phyloP scores from a whole-genome alignment of 2,113 vertebrate species.

The Pristiophorus japonicus region DNA sequence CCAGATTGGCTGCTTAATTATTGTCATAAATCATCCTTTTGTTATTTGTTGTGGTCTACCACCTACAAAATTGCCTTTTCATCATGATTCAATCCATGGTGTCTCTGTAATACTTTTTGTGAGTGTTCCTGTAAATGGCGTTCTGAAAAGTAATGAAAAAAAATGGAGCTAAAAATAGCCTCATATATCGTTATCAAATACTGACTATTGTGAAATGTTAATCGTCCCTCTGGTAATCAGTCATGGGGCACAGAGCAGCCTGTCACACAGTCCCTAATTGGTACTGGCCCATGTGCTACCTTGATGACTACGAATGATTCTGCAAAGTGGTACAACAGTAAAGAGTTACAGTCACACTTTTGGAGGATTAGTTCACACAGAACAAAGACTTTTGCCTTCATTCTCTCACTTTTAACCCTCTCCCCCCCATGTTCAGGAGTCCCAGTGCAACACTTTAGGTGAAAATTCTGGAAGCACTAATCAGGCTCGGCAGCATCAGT shows the following conservation, averaged over 20 bases:
- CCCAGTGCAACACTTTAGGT: background rate
- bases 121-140: background rate
- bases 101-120: background rate
- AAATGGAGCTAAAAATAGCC: background rate
- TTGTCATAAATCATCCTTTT: slow-evolving; percentile 27
- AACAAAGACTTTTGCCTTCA: background rate
- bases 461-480: background rate
- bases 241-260: background rate
- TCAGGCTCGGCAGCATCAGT: background rate
- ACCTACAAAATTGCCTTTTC: slow-evolving; percentile 28
- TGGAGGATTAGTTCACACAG: background rate
- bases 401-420: background rate
- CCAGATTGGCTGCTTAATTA: slow-evolving; percentile 25
- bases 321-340: background rate
- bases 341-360: background rate
- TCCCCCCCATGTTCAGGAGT: background rate
- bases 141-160: background rate
- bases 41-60: slow-evolving; percentile 20
- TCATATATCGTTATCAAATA: background rate
- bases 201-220: background rate
- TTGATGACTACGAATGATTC: background rate
- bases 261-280: background rate
- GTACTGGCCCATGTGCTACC: background rate
- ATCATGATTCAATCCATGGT: background rate
- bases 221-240: background rate